Conservation (phyloP, 2,113 vertebrate species). For the Erpornis zantholeuca region DNA sequence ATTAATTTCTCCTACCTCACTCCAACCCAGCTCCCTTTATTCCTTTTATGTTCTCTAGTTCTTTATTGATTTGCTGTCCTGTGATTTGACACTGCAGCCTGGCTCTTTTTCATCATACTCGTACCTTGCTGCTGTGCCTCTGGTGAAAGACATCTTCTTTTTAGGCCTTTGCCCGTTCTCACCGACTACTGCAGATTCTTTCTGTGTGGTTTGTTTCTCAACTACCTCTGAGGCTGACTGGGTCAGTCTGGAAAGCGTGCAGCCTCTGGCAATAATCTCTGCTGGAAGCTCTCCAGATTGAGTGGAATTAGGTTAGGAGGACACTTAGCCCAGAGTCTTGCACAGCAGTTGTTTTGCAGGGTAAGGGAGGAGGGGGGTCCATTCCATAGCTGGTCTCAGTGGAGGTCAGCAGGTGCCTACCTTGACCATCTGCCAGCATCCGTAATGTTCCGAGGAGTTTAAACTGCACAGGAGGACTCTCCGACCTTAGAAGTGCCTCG, state of each 20-base stretch:
- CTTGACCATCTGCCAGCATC: slow-evolving; percentile 87
- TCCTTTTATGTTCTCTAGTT: not conserved
- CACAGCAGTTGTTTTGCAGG: not conserved
- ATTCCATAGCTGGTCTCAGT: fast-evolving
- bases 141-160: not conserved
- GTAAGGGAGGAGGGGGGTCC: too few relatives aligned
- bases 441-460: slow-evolving; percentile 84
- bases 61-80: not conserved
- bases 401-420: slow-evolving; percentile 27
- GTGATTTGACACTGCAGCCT: not conserved
- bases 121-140: not conserved
- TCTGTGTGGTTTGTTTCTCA: not conserved
- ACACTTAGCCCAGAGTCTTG: not conserved
- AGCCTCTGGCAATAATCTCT: not conserved
- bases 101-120: not conserved
- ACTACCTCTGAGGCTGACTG: not conserved
- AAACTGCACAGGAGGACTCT: slow-evolving; percentile 85
- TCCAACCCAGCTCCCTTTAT: not conserved
- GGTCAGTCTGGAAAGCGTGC: not conserved
- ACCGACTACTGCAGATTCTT: not conserved
- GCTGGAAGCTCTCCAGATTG: not conserved
- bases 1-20: not conserved
- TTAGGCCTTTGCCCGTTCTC: not conserved
- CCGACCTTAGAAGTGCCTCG: slow-evolving; percentile 78
- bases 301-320: not conserved